Evolutionary conservation across 1,140 invertebrate genomes (phyloP), one percentile per base, ranked within the genome.

Genomic region (Caenorhabditis inopinata): DNA sequence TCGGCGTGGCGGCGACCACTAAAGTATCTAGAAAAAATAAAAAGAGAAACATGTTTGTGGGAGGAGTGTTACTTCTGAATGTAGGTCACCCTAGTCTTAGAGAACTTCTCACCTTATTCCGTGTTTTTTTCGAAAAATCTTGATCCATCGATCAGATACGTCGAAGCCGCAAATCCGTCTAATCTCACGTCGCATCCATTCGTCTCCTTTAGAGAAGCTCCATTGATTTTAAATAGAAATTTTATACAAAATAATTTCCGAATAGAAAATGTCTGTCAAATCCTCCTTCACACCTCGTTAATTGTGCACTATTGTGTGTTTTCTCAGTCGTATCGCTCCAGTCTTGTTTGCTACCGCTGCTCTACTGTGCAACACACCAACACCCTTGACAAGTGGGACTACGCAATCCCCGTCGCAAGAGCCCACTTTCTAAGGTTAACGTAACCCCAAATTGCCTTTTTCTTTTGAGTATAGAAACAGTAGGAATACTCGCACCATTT

Each of bases 121-220:
- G 23, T 68, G 58, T 25, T 68, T 68, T 18, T 25, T 68, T 21
- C 58, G 58, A 42, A 68, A 68, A 29, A 68, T 18, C 29, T 68
- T 68, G 21, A 68, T 38, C 58, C 58, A 68, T 38, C 58, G 58
- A 68, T 68, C 58, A 68, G 58, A 68, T 2, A 68, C 58, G 7
- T 68, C 32, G 58, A 68, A 68, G 9, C 25, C 58, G 25, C 58
- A 68, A 29, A 68, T 68, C 12, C 32, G 4, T 12, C 58, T 29
- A 68, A 68, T 68, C 32, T 68, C 58, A 38, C 58, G 58, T n/a
- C 32, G n/a, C 58, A 68, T 68, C 58, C 58, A 68, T 68, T 68
- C 58, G n/a, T 68, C 58, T 11, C 58, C 58, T 68, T 9, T n/a
- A n/a, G n/a, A n/a, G n/a, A n/a, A n/a, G n/a, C n/a, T n/a, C n/a